phyloP scores from a whole-genome alignment of 1,140 invertebrate genomes.

The Rhyacophila brunnea region DNA sequence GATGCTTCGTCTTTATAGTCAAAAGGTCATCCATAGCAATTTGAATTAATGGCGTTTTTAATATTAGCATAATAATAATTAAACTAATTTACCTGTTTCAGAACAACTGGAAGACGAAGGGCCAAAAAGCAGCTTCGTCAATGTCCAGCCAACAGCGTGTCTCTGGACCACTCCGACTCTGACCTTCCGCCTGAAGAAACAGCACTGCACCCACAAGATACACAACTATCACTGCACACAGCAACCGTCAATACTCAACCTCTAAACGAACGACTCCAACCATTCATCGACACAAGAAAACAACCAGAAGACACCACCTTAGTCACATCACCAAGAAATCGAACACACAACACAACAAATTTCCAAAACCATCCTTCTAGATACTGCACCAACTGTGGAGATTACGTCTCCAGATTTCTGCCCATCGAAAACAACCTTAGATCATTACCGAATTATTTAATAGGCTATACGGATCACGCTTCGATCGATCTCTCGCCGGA shows the following conservation, averaged over 20 bases:
- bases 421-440: slow-evolving; percentile 9
- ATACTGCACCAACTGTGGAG: slow-evolving; percentile 30
- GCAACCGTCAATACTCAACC: slow-evolving; percentile 14
- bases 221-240: background rate
- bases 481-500: slow-evolving; percentile 28
- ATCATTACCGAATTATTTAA: slow-evolving; percentile 28
- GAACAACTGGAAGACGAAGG: slow-evolving; percentile 33
- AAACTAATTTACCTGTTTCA: slow-evolving; percentile 16
- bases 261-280: slow-evolving; percentile 21
- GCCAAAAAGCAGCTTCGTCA: slow-evolving; percentile 33
- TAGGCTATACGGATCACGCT: slow-evolving; percentile 17
- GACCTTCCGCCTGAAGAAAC: slow-evolving; percentile 10
- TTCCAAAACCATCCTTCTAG: slow-evolving; percentile 15
- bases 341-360: background rate
- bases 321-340: slow-evolving; percentile 1
- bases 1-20: background rate
- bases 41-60: background rate
- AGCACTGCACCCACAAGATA: slow-evolving; percentile 3
- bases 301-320: background rate
- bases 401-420: slow-evolving; percentile 18
- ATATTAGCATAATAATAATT: background rate
- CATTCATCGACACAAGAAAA: slow-evolving; percentile 12
- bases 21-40: too few species aligned
- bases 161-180: slow-evolving; percentile 26
- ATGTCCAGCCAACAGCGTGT: slow-evolving; percentile 17